Percentiles rank a stretch among this genome's conserved stretches.
Conservation (phyloP, 2,888 invertebrate species). For the Ormia ochracea region DNA sequence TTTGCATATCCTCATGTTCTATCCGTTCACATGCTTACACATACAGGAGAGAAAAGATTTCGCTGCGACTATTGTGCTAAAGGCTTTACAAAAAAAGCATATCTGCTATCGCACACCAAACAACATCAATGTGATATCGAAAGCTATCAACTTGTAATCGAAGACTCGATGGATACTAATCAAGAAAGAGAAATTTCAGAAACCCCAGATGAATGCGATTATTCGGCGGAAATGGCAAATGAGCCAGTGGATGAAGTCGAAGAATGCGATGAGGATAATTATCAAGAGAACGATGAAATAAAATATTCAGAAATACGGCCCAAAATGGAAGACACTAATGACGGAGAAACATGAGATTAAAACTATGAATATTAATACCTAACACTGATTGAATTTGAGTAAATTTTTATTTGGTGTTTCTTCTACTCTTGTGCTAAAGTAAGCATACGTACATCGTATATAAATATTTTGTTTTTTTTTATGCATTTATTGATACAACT, state of each 20-base stretch:
- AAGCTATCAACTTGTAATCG: background rate
- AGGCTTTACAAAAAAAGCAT: constrained; percentile 75
- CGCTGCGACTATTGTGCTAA: constrained; percentile 73
- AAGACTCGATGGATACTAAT: constrained; percentile 16
- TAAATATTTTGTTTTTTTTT: too few species aligned
- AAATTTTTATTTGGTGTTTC: too few species aligned
- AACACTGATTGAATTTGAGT: too few species aligned
- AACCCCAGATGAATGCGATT: constrained; percentile 69
- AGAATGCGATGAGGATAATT: constrained; percentile 60
- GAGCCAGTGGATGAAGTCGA: constrained; percentile 61
- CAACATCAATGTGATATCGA: constrained; percentile 65
- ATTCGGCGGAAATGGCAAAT: constrained; percentile 65
- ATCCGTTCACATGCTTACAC: constrained; percentile 73
- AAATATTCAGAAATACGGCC: constrained; percentile 43
- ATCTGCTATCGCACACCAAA: constrained; percentile 71
- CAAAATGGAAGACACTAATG: constrained; percentile 61
- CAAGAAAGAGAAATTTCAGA: constrained; percentile 26
- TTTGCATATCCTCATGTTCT: constrained; percentile 76
- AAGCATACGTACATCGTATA: too few species aligned
- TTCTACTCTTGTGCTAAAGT: too few species aligned
- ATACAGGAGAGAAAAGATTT: constrained; percentile 76
- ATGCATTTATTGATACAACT: too few species aligned
- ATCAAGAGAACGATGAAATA: constrained; percentile 61
- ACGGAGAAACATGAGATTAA: constrained; percentile 64
- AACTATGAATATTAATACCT: too few species aligned